Conservation (phyloP, 1,140 invertebrate species). For the Nebria ingens region DNA sequence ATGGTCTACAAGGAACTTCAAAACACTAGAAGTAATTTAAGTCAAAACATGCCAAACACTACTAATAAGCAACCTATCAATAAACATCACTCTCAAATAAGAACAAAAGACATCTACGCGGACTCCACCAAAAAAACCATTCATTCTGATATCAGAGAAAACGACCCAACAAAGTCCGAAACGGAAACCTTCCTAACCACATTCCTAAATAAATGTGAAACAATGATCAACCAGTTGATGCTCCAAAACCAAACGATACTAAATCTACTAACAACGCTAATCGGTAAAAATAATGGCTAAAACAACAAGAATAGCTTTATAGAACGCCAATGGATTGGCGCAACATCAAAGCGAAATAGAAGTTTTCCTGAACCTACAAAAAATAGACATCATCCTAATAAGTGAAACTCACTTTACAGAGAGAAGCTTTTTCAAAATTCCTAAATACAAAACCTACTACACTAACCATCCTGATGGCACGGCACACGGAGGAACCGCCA, state of each 20-base stretch:
- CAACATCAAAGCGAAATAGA: slow-evolving; percentile 18
- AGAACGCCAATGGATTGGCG: slow-evolving; percentile 22
- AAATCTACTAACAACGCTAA: slow-evolving; percentile 18
- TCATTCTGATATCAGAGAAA: background rate
- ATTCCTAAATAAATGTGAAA: slow-evolving; percentile 15
- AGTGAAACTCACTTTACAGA: slow-evolving; percentile 26
- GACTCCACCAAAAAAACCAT: background rate
- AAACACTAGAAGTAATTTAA: slow-evolving; percentile 11
- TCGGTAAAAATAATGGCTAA: slow-evolving; percentile 18
- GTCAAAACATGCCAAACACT: slow-evolving; percentile 1
- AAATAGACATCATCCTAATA: slow-evolving; percentile 24
- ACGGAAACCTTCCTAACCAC: background rate
- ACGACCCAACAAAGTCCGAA: background rate
- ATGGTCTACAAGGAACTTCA: slow-evolving; percentile 23
- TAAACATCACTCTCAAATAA: background rate
- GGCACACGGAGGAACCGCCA: slow-evolving; percentile 21
- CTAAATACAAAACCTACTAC: slow-evolving; percentile 16
- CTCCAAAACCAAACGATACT: slow-evolving; percentile 18
- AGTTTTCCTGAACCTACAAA: slow-evolving; percentile 18
- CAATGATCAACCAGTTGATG: slow-evolving; percentile 13
- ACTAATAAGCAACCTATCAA: slow-evolving; percentile 9
- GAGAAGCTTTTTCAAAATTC: slow-evolving; percentile 18
- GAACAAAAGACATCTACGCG: slow-evolving; percentile 2
- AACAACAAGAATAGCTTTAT: slow-evolving; percentile 15
- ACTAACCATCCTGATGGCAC: slow-evolving; percentile 23